Evolutionary conservation across 2,888 invertebrate species (phyloP).

Genomic region (Disparrhopalites patrizii): DNA sequence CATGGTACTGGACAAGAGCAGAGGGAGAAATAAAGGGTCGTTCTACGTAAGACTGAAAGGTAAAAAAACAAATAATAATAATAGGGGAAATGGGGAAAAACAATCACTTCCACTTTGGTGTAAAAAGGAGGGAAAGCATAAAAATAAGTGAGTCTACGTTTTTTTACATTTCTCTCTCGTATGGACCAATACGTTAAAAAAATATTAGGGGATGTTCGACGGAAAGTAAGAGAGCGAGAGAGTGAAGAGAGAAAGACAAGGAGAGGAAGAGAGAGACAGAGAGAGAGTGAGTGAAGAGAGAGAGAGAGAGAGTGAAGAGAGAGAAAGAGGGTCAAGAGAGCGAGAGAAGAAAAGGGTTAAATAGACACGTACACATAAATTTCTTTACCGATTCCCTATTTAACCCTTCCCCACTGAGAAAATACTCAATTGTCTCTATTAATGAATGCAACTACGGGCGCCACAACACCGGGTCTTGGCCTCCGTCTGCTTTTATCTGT

Average conservation of each 20-base stretch:
- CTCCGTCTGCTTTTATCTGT: conserved; percentile 12
- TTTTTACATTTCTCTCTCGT: too few relatives aligned
- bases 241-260: neutral
- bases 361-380: conserved; percentile 29
- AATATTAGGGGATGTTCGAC: too few relatives aligned
- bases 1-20: too few relatives aligned
- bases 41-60: too few relatives aligned
- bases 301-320: neutral
- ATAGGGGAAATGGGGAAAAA: too few relatives aligned
- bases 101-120: too few relatives aligned
- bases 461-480: conserved; percentile 21
- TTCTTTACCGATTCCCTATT: conserved; percentile 28
- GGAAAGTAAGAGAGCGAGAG: too few relatives aligned
- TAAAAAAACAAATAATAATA: too few relatives aligned
- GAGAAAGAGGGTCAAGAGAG: conserved; percentile 9
- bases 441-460: conserved; percentile 39
- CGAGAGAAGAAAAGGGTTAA: conserved; percentile 17
- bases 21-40: too few relatives aligned
- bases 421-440: conserved; percentile 36
- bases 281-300: neutral
- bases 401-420: conserved; percentile 30
- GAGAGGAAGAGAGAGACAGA: conserved; percentile 2
- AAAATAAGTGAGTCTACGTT: too few relatives aligned
- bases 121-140: too few relatives aligned
- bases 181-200: too few relatives aligned